Percentiles rank a stretch among this genome's conserved stretches.
Conservation (phyloP, 2,888 invertebrate genomes). For the Eumacrocentrus americanus region DNA sequence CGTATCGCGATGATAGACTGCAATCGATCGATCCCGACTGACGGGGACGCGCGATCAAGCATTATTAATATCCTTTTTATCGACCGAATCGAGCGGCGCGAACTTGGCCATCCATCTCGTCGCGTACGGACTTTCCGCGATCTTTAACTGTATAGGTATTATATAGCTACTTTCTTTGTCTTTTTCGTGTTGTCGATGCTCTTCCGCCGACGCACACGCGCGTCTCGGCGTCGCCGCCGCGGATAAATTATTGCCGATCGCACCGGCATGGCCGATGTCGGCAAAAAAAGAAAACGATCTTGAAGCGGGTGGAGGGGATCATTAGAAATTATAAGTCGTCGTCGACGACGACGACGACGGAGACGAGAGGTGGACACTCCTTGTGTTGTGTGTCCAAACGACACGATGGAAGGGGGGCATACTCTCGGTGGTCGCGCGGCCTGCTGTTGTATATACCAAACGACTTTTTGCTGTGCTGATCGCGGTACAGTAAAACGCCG, state of each 20-base stretch:
- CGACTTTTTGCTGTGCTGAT: constrained; percentile 39
- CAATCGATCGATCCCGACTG: constrained; percentile 27
- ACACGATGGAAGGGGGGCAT: constrained; percentile 23
- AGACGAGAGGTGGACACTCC: constrained; percentile 8
- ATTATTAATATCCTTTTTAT: constrained; percentile 41
- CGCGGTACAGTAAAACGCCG: constrained; percentile 35
- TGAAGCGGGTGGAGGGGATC: constrained; percentile 27
- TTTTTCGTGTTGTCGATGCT: constrained; percentile 23
- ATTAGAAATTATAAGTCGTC: constrained; percentile 42
- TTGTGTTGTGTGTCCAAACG: constrained; percentile 1
- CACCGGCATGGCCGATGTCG: constrained; percentile 41
- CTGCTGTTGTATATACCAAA: constrained; percentile 30
- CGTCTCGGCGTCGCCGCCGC: constrained; percentile 34
- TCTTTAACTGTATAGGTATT: constrained; percentile 20
- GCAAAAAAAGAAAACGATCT: constrained; percentile 26
- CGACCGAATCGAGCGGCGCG: constrained; percentile 36
- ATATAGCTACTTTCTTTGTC: constrained; percentile 25
- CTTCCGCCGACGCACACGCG: constrained; percentile 40
- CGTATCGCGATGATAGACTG: constrained; percentile 24
- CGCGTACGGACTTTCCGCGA: constrained; percentile 21
- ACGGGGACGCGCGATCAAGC: constrained; percentile 35
- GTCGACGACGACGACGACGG: no score
- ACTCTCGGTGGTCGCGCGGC: constrained; percentile 29
- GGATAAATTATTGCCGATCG: constrained; percentile 22
- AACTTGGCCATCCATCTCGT: constrained; percentile 38